Conservation (phyloP, 2,888 invertebrate species). For the Habrosyne pyritoides region DNA sequence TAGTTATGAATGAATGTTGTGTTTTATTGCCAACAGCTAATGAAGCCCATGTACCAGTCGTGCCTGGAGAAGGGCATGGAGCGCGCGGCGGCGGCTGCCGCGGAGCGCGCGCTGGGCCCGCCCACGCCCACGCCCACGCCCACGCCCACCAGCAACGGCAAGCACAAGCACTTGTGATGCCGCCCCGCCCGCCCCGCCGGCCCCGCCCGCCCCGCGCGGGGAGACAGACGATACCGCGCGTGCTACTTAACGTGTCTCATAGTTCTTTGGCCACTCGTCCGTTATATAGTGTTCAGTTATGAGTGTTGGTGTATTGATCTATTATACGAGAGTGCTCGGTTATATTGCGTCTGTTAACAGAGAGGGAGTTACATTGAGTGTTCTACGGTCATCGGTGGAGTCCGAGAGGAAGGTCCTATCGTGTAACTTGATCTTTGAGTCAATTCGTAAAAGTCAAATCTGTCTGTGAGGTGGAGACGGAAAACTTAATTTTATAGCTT, state of each 20-base stretch:
- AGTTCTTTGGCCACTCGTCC: not conserved
- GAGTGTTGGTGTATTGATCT: not conserved
- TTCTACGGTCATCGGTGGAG: not conserved
- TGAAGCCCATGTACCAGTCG: slow-evolving; percentile 92
- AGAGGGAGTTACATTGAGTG: too few relatives aligned
- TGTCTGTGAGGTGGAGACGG: too few relatives aligned
- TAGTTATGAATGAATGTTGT: too few relatives aligned
- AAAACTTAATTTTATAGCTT: too few relatives aligned
- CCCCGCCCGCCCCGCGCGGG: slow-evolving; percentile 15
- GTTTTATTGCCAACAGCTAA: slow-evolving; percentile 80
- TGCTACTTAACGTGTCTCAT: not conserved
- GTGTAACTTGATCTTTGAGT: too few relatives aligned
- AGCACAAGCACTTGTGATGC: slow-evolving; percentile 85
- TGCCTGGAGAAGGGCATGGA: slow-evolving; percentile 93
- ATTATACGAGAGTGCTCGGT: too few relatives aligned
- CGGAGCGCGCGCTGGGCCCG: slow-evolving; percentile 85
- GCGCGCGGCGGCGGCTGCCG: slow-evolving; percentile 91
- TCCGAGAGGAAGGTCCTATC: too few relatives aligned
- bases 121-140: slow-evolving; percentile 53
- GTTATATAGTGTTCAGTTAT: not conserved
- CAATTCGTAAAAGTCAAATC: too few relatives aligned
- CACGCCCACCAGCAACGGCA: slow-evolving; percentile 79
- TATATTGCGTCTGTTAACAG: too few relatives aligned
- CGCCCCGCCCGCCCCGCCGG: slow-evolving; percentile 27
- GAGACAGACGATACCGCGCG: not conserved